Evolutionary conservation across 2,888 invertebrate genomes (phyloP).

Genomic region (Zygothrica quintamaculata): DNA sequence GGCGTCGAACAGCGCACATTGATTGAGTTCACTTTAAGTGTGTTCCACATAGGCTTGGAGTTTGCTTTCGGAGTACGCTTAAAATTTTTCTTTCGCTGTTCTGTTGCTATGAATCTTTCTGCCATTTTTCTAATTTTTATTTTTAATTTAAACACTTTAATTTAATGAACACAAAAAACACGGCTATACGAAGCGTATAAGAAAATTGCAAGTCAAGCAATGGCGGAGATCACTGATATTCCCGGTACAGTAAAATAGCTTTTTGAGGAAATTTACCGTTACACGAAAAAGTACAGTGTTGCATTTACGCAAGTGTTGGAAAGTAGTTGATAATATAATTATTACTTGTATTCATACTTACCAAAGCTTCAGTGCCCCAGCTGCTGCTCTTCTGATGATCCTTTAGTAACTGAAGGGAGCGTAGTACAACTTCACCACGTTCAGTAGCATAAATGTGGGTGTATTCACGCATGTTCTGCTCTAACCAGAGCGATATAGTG

Average conservation of each 20-base stretch:
- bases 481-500: slow-evolving; percentile 94
- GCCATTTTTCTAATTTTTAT: slow-evolving; percentile 48
- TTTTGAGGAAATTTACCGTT: slow-evolving; percentile 51
- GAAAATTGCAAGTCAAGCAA: slow-evolving; percentile 35
- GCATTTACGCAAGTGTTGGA: slow-evolving; percentile 14
- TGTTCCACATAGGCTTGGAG: slow-evolving; percentile 33
- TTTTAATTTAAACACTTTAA: slow-evolving; percentile 11
- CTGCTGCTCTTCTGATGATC: slow-evolving; percentile 92
- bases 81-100: slow-evolving; percentile 28
- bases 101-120: slow-evolving; percentile 58
- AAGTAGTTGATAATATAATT: background rate
- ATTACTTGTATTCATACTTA: slow-evolving; percentile 83
- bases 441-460: slow-evolving; percentile 90
- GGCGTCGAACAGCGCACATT: slow-evolving; percentile 72
- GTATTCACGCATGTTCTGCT: slow-evolving; percentile 90
- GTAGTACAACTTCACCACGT: slow-evolving; percentile 90
- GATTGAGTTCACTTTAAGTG: slow-evolving; percentile 61
- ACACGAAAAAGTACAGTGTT: slow-evolving; percentile 37
- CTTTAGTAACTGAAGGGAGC: slow-evolving; percentile 90
- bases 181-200: slow-evolving; percentile 33
- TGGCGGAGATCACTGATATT: slow-evolving; percentile 27
- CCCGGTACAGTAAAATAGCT: slow-evolving; percentile 11
- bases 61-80: slow-evolving; percentile 50
- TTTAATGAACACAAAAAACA: no score
- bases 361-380: slow-evolving; percentile 90